Percentiles rank a stretch among this genome's conserved stretches.
Evolutionary conservation across 2,113 vertebrate genomes (phyloP).

Genomic region (Macrotus californicus): DNA sequence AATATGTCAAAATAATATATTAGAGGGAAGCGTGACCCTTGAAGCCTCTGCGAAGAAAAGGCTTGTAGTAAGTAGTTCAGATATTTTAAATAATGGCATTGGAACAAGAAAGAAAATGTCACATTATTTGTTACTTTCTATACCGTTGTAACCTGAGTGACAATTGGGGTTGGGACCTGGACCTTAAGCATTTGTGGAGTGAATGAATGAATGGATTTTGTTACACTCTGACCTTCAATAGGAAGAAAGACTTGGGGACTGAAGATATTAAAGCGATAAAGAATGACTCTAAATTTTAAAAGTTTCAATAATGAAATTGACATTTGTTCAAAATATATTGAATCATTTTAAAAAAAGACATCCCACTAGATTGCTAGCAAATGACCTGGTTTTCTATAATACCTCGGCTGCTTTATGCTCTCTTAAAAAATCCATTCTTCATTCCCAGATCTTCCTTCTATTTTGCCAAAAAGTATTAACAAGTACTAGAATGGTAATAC

Average conservation of each 20-base stretch:
- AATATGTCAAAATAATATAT: conserved; percentile 58
- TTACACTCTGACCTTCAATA: conserved; percentile 48
- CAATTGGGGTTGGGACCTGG: not conserved
- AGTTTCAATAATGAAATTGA: conserved; percentile 69
- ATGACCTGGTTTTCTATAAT: not conserved
- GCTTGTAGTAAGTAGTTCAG: conserved; percentile 48
- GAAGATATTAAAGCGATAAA: conserved; percentile 55
- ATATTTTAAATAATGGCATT: conserved; percentile 63
- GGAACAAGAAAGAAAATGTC: conserved; percentile 65
- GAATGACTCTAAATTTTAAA: conserved; percentile 62
- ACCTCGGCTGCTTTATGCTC: not conserved
- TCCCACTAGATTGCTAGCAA: conserved; percentile 32
- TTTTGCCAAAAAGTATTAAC: conserved; percentile 17
- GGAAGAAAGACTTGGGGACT: not conserved
- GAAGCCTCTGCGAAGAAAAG: conserved; percentile 40
- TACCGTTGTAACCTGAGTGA: conserved; percentile 42
- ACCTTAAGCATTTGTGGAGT: conserved; percentile 40
- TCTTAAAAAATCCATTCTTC: conserved; percentile 4
- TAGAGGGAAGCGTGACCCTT: conserved; percentile 39
- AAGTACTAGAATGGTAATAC: not conserved
- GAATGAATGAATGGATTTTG: conserved; percentile 51
- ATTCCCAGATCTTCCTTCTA: not conserved
- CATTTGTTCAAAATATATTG: conserved; percentile 66
- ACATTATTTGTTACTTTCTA: conserved; percentile 56
- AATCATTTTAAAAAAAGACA: conserved; percentile 56